phyloP scores from a whole-genome alignment of 2,888 invertebrate genomes.

The Pachydiplax longipennis region DNA sequence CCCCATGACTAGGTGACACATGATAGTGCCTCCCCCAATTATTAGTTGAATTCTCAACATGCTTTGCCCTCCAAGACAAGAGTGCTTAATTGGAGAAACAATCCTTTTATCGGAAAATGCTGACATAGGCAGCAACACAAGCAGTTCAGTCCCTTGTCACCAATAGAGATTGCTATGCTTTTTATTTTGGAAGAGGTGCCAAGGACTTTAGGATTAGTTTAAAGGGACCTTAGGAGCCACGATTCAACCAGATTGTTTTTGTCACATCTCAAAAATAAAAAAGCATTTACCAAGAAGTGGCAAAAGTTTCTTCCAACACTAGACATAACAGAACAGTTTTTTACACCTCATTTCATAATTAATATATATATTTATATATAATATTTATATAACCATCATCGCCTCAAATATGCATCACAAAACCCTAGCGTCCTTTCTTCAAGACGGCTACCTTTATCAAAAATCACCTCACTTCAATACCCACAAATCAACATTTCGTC shows the following conservation, averaged over 20 bases:
- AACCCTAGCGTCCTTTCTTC: constrained; percentile 27
- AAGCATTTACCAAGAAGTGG: constrained; percentile 42
- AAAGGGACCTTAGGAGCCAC: background rate
- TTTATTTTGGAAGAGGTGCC: background rate
- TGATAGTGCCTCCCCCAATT: constrained; percentile 24
- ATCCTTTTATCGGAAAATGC: background rate
- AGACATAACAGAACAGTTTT: constrained; percentile 43
- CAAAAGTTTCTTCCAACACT: constrained; percentile 44
- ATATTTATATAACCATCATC: constrained; percentile 44
- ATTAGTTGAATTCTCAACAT: background rate
- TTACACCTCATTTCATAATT: constrained; percentile 33
- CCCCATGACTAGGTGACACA: constrained; percentile 36
- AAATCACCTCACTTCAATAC: constrained; percentile 12
- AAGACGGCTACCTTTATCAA: constrained; percentile 29
- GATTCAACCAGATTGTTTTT: background rate
- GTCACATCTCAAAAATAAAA: constrained; percentile 35
- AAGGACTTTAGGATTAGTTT: background rate
- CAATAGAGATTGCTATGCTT: background rate
- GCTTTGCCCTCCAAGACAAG: background rate
- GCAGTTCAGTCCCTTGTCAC: background rate
- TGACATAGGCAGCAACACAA: background rate
- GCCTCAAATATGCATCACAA: constrained; percentile 39
- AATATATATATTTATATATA: constrained; percentile 37
- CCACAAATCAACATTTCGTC: constrained; percentile 35
- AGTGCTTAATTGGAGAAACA: background rate